Conservation (phyloP, 2,888 invertebrate genomes). For the Nymphalis polychloros region DNA sequence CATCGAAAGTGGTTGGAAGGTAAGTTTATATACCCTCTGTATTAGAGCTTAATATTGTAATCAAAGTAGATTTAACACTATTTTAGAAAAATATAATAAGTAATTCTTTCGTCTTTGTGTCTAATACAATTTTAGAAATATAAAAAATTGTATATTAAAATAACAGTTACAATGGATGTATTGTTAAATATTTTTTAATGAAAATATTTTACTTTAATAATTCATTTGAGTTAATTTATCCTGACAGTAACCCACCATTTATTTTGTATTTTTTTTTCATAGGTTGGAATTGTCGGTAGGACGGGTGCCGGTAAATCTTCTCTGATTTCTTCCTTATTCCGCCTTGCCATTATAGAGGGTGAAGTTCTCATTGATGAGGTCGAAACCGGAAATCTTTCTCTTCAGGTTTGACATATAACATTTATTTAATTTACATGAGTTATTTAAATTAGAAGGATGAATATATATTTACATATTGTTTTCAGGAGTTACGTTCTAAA, state of each 20-base stretch:
- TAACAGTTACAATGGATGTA: not conserved
- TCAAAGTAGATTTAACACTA: no score
- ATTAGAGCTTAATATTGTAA: no score
- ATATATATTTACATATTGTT: constrained; percentile 26
- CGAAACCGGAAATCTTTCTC: constrained; percentile 63
- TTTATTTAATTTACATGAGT: not conserved
- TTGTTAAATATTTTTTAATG: constrained; percentile 10
- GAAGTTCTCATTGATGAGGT: constrained; percentile 87
- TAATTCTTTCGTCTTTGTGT: no score
- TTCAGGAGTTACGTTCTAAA: constrained; percentile 83
- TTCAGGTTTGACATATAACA: constrained; percentile 51
- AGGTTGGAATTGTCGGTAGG: constrained; percentile 91
- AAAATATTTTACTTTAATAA: not conserved
- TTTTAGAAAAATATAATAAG: no score
- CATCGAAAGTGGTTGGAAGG: constrained; percentile 87
- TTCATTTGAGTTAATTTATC: not conserved
- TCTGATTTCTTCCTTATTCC: constrained; percentile 88
- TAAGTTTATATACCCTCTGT: constrained; percentile 47
- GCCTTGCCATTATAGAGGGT: constrained; percentile 87
- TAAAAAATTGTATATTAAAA: no score
- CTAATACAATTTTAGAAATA: no score
- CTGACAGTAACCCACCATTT: not conserved
- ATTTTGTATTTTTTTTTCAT: constrained; percentile 39
- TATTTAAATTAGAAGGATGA: not conserved
- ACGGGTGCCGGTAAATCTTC: constrained; percentile 94